These are phyloP conservation scores for Malurus alboscapulatus DNA, from an alignment of 2,113 vertebrate species.

Conservation along the genomic window DNA sequence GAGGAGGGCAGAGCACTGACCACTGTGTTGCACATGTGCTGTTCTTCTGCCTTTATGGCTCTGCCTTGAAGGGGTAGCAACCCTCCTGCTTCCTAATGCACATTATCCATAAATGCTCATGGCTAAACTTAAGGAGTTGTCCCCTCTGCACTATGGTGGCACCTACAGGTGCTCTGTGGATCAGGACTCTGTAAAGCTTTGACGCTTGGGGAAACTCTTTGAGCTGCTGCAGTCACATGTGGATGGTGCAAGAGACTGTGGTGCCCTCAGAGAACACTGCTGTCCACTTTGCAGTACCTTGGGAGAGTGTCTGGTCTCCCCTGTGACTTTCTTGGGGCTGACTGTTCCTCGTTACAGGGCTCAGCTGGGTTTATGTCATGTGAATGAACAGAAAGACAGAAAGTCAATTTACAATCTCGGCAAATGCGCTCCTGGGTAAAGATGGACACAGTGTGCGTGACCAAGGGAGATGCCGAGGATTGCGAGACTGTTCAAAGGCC, in stretches of 20 bases:
- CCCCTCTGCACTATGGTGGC: not conserved
- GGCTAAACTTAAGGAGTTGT: not conserved
- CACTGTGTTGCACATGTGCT: fast-evolving
- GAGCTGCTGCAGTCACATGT: fast-evolving
- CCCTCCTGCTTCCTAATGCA: not conserved
- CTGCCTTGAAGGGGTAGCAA: not conserved
- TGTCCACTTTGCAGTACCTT: not conserved
- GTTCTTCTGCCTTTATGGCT: not conserved
- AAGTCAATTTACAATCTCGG: not conserved
- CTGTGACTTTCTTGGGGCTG: not conserved
- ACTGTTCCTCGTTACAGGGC: not conserved
- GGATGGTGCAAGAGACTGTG: not conserved
- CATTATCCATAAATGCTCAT: fast-evolving
- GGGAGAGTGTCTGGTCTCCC: not conserved
- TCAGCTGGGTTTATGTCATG: not conserved
- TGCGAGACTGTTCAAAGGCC: fast-evolving
- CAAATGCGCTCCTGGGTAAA: not conserved
- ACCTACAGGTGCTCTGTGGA: not conserved
- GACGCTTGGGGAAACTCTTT: fast-evolving
- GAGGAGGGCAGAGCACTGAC: not conserved
- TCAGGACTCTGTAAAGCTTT: not conserved
- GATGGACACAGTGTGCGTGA: not conserved
- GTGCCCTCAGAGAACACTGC: not conserved
- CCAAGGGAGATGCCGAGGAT: fast-evolving
- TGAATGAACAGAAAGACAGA: not conserved